These are phyloP conservation scores for Sitodiplosis mosellana DNA, from an alignment of 1,140 invertebrate species.

Conservation along the genomic window DNA sequence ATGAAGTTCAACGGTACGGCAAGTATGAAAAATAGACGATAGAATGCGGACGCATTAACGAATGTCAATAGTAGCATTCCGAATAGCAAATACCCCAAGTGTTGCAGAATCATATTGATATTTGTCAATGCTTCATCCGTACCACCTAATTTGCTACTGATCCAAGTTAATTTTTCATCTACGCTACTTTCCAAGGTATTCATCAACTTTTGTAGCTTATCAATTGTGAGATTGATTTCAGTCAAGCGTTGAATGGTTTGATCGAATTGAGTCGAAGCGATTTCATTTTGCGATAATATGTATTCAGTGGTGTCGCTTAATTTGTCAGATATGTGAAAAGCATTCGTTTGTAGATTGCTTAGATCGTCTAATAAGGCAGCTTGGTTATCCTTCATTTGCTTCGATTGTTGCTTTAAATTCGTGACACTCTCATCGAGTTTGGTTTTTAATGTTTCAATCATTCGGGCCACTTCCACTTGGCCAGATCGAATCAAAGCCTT, in stretches of 20 bases:
- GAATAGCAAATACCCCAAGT: conserved; percentile 15
- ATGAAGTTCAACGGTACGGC: not conserved
- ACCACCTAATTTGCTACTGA: conserved; percentile 32
- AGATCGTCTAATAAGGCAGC: conserved; percentile 35
- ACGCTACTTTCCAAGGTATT: conserved; percentile 29
- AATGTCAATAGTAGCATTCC: conserved; percentile 20
- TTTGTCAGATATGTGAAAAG: conserved; percentile 32
- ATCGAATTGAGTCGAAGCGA: conserved; percentile 32
- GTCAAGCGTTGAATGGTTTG: conserved; percentile 34
- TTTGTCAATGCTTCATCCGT: conserved; percentile 25
- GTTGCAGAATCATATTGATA: conserved; percentile 17
- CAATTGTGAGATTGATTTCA: conserved; percentile 39
- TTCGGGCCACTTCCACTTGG: conserved; percentile 31
- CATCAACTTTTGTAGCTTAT: conserved; percentile 31
- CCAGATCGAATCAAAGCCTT: conserved; percentile 38
- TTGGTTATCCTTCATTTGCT: conserved; percentile 30
- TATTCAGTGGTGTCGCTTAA: conserved; percentile 32
- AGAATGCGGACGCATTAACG: conserved; percentile 8
- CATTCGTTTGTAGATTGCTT: conserved; percentile 31
- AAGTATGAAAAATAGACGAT: not conserved
- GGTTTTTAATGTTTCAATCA: conserved; percentile 34
- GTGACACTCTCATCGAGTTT: conserved; percentile 31
- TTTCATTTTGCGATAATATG: conserved; percentile 33
- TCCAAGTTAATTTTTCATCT: conserved; percentile 35
- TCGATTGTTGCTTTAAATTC: conserved; percentile 28